These are phyloP conservation scores for Wasmannia auropunctata DNA, from an alignment of 1,140 invertebrate genomes.

Conservation along the genomic window DNA sequence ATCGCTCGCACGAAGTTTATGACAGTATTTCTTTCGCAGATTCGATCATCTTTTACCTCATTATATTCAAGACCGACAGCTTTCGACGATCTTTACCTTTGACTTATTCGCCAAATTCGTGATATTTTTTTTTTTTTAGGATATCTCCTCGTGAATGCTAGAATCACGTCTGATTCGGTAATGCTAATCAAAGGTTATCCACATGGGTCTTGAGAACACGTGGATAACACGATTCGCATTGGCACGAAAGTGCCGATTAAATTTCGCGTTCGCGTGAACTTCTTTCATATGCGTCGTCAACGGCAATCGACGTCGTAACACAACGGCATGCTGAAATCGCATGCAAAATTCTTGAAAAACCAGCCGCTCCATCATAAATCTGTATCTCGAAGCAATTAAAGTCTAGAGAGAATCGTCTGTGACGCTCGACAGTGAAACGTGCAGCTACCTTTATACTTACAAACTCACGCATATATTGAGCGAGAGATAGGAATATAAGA, in stretches of 20 bases:
- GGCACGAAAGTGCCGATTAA: conserved; percentile 27
- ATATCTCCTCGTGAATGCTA: conserved; percentile 14
- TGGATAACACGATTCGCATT: conserved; percentile 5
- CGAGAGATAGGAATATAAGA: background rate
- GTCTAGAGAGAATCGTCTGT: background rate
- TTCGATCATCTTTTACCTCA: conserved; percentile 6
- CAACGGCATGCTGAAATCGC: conserved; percentile 7
- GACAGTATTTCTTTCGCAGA: background rate
- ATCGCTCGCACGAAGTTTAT: conserved; percentile 15
- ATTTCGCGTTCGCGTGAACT: background rate
- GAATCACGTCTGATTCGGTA: background rate
- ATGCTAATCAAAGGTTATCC: conserved; percentile 35
- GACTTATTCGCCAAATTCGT: conserved; percentile 30
- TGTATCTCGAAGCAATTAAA: conserved; percentile 44
- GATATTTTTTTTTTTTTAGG: conserved; percentile 2
- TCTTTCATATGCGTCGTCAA: conserved; percentile 24
- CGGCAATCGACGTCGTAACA: conserved; percentile 3
- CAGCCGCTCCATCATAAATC: conserved; percentile 26
- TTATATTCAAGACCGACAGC: conserved; percentile 19
- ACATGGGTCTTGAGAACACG: background rate
- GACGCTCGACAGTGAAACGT: background rate
- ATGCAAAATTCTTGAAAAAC: conserved; percentile 41
- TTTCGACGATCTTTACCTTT: conserved; percentile 38
- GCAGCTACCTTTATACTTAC: conserved; percentile 17
- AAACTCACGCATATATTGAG: background rate